Base-by-base conservation (phyloP, 2,113 vertebrate genomes). In the Thalassoma bifasciatum region DNA sequence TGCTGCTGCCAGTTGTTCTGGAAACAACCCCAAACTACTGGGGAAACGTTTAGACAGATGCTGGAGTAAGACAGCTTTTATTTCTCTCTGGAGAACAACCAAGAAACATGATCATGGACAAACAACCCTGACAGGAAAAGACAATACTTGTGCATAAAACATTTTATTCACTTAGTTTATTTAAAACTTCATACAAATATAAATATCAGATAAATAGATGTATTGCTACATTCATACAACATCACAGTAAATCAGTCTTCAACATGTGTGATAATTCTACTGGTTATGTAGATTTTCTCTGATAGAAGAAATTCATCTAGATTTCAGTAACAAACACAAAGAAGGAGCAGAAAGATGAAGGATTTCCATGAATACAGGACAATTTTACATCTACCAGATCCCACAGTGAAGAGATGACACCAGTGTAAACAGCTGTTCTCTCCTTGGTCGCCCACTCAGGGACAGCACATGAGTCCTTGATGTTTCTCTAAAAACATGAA, bases 101-200 rank as follows among this genome's bases (percentile, higher is more conserved):
- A 50, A 19, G 8, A 65, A 10, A 36, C 34, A 22, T 11, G 22
- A 19, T 14, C 30, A 17, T 16, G 26, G 26, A 24, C 24, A 30
- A 24, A 51, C 3, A 1, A 47, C 16, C 40, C 53, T 50, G 13
- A 56, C 21, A 36, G 14, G 36, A 8, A 58, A 60, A 10, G 0
- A 53, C 24, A 23, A 11, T 19, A 24, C 14, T 65, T 53, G 1
- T 36, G n/a, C 47, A 76, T 30, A 72, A 77, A 82, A 65, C 40
- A 26, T 12, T 5, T 83, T 88, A 89, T 89, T 74, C n/a, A 61
- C 16, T 62, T 26, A 66, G 13, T 22, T 79, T 62, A 70, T 79
- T 59, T 12, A 66, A 40, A 75, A 68, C 19, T 7, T 13, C 40
- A 37, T 30, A 37, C 64, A 79, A 70, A 50, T 23, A 82, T 58